Evolutionary conservation across 2,113 vertebrate species (phyloP).

Genomic region (Antennarius striatus): DNA sequence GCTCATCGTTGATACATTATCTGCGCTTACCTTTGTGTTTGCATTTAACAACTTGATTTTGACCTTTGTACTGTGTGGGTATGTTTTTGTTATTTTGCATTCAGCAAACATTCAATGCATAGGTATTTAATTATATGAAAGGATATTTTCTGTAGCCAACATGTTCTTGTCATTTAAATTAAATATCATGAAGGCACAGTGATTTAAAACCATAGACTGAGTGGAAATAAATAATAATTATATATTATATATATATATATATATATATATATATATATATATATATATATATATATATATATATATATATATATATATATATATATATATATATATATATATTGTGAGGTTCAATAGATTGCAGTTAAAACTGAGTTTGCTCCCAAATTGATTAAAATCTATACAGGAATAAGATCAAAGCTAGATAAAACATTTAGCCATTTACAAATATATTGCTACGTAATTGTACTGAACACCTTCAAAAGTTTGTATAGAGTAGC

Average conservation of each 20-base stretch:
- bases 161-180: slow-evolving; percentile 82
- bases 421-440: slow-evolving; percentile 82
- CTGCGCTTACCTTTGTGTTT: slow-evolving; percentile 84
- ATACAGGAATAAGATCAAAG: slow-evolving; percentile 78
- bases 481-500: slow-evolving; percentile 72
- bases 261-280: slow-evolving; percentile 56
- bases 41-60: slow-evolving; percentile 38
- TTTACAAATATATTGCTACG: slow-evolving; percentile 87
- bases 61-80: slow-evolving; percentile 52
- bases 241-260: slow-evolving; percentile 58
- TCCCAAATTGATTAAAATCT: slow-evolving; percentile 77
- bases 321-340: slow-evolving; percentile 56
- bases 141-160: slow-evolving; percentile 76
- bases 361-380: slow-evolving; percentile 71
- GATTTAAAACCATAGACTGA: slow-evolving; percentile 74
- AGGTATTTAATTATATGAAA: slow-evolving; percentile 87
- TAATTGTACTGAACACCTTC: slow-evolving; percentile 77
- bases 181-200: slow-evolving; percentile 94
- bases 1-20: slow-evolving; percentile 63
- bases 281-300: slow-evolving; percentile 56
- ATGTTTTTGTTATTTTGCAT: slow-evolving; percentile 72
- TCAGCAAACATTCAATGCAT: slow-evolving; percentile 88
- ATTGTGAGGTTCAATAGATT: slow-evolving; percentile 49
- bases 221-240: slow-evolving; percentile 50
- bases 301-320: slow-evolving; percentile 56